Percentiles rank a stretch among this genome's conserved stretches.
Conservation (phyloP, 23 tunicate species). For the Styela plicata region DNA sequence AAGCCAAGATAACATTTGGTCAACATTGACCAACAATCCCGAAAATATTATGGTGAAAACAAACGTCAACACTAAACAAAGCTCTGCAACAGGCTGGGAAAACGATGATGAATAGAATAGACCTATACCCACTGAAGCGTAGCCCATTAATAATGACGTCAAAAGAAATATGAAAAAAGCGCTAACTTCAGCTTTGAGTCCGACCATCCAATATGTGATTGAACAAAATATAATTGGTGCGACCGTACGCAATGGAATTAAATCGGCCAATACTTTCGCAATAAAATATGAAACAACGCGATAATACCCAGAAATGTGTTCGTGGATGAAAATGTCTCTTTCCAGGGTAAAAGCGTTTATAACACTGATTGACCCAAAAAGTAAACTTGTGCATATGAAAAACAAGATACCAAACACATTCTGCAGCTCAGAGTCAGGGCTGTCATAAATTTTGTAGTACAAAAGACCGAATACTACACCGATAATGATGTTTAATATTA, state of each 20-base stretch:
- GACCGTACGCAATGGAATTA: constrained; percentile 83
- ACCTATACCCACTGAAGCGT: constrained; percentile 77
- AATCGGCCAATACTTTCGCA: constrained; percentile 74
- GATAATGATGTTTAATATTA: constrained; percentile 51
- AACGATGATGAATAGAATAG: constrained; percentile 73
- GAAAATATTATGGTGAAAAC: constrained; percentile 80
- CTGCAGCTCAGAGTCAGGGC: constrained; percentile 74
- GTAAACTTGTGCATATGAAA: constrained; percentile 71
- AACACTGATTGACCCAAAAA: constrained; percentile 76
- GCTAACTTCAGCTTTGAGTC: constrained; percentile 78
- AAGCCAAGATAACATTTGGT: constrained; percentile 75
- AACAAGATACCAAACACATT: constrained; percentile 90
- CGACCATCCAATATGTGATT: constrained; percentile 97
- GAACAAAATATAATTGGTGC: constrained; percentile 72
- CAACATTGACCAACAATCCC: constrained; percentile 65
- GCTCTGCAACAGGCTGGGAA: constrained; percentile 49
- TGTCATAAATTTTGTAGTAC: constrained; percentile 61
- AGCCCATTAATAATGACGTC: constrained; percentile 45
- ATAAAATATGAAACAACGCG: constrained; percentile 77
- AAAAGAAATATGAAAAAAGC: constrained; percentile 72
- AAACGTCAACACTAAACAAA: constrained; percentile 57
- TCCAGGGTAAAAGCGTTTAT: constrained; percentile 76
- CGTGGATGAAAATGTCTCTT: constrained; percentile 75
- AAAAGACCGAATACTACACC: constrained; percentile 84
- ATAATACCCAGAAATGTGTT: constrained; percentile 86